A percentile compares a stretch with the other conserved stretches of the same genome.
phyloP scores from a whole-genome alignment of 2,888 invertebrate species.

The Eupeodes luniger region DNA sequence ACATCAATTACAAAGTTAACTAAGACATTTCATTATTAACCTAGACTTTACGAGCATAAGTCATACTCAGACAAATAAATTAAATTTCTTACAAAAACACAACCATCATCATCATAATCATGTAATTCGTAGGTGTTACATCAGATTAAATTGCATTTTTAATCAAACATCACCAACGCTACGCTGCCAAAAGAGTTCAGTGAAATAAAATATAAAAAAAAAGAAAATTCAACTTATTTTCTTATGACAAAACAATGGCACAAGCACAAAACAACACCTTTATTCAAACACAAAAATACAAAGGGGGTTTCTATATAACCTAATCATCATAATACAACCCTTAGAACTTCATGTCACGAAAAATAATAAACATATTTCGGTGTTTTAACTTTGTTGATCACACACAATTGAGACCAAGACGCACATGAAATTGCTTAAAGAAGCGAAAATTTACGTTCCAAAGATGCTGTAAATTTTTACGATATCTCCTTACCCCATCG shows the following conservation, averaged over 20 bases:
- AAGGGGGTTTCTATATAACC: not conserved
- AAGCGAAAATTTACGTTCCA: not conserved
- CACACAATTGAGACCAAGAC: not conserved
- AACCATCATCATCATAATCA: too few species aligned
- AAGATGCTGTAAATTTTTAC: conserved; percentile 11
- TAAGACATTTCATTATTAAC: too few species aligned
- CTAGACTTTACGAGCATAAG: too few species aligned
- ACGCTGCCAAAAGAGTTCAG: not conserved
- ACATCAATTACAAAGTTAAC: too few species aligned
- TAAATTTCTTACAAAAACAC: too few species aligned
- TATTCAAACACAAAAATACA: not conserved
- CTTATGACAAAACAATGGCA: not conserved
- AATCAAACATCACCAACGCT: too few species aligned
- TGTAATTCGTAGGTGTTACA: too few species aligned
- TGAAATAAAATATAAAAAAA: too few species aligned
- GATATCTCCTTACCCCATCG: not conserved
- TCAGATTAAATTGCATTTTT: too few species aligned
- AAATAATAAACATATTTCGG: conserved; percentile 9
- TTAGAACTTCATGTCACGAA: not conserved
- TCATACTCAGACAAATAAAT: too few species aligned
- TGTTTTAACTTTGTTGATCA: not conserved
- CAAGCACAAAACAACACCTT: not conserved
- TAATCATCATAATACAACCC: not conserved
- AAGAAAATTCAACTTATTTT: not conserved
- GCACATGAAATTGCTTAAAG: not conserved